phyloP scores from a whole-genome alignment of 2,113 vertebrate genomes.

The Porphyrio hochstetteri region DNA sequence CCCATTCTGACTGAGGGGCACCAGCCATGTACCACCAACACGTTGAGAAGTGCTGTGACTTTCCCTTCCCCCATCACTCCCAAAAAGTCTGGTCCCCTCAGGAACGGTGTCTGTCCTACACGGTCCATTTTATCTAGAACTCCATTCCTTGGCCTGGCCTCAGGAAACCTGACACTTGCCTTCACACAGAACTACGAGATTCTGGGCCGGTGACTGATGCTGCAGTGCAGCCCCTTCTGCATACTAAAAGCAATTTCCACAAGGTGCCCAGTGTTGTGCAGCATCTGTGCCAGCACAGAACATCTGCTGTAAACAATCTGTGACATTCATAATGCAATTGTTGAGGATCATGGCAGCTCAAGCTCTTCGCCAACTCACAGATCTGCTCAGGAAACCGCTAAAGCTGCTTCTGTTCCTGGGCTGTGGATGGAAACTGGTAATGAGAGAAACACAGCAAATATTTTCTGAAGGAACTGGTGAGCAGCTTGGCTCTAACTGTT shows the following conservation, averaged over 20 bases:
- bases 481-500: background rate
- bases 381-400: background rate
- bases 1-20: background rate
- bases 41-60: background rate
- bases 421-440: background rate
- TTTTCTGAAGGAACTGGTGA: background rate
- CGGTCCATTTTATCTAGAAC: background rate
- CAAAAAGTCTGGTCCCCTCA: background rate
- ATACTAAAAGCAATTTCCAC: background rate
- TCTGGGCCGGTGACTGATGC: background rate
- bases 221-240: background rate
- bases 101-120: background rate
- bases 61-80: background rate
- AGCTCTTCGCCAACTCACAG: background rate
- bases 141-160: background rate
- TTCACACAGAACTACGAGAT: background rate
- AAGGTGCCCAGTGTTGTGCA: background rate
- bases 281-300: background rate
- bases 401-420: background rate
- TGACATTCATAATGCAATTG: rapidly evolving
- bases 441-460: background rate
- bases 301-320: background rate
- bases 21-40: background rate
- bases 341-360: background rate
- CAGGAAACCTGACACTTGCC: background rate